Evolutionary conservation across 1,140 invertebrate species (phyloP), one percentile per base, ranked within the genome.

Genomic region (Diuraphis noxia): DNA sequence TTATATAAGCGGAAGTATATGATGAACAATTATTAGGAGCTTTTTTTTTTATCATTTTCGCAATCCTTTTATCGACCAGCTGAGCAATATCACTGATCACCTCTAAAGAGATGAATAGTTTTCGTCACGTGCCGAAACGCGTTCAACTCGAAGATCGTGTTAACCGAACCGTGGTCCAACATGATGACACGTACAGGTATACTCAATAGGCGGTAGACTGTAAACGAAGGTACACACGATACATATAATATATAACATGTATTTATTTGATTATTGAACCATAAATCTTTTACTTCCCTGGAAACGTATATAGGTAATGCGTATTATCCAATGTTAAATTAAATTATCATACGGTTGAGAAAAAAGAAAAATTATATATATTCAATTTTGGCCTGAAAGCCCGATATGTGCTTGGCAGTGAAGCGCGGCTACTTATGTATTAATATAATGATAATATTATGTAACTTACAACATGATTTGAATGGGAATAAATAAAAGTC

Each of bases 181-280:
- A 84, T 13, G 43, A 86, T 86, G 84, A 49, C 84, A 86, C 41
- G 84, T 46, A n/a, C n/a, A n/a, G 84, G n/a, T 30, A n/a, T n/a
- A 34, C 41, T n/a, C 43, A 23, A 49, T 49, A 49, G 34, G n/a
- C 84, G 41, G 43, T 49, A 86, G n/a, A 86, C 43, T n/a, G 82
- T 85, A 34, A 85, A 86, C 36, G 9, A 49, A 86, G 19, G 43
- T 49, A n/a, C n/a, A 82, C n/a, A 81, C 56, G 56, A 72, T 81
- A 81, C 40, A 34, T 84, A 49, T n/a, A 10, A 25, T 49, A 36
- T 21, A 34, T 86, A 36, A 84, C 43, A 17, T 72, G n/a, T 72
- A 63, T 82, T 30, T n/a, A 86, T 86, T 86, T 86, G 84, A 86
- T 86, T 86, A 46, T 10, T 49, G 84, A 36, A 86, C 84, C 43